These are phyloP conservation scores for Ramphastos sulfuratus DNA, from an alignment of 2,113 vertebrate species.

Conservation along the genomic window DNA sequence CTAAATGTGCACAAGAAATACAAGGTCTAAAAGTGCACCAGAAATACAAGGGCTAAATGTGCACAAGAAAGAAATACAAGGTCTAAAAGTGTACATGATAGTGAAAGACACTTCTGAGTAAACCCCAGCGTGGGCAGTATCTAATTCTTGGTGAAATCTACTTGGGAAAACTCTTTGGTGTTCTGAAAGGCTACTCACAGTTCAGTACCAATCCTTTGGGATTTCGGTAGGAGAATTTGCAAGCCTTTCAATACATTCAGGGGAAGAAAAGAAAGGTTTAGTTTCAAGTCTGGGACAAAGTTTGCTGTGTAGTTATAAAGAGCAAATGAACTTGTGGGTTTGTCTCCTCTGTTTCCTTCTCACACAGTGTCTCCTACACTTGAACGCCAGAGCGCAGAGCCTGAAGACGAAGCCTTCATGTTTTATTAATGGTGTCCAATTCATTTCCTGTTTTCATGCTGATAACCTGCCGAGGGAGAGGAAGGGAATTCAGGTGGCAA, in stretches of 20 bases:
- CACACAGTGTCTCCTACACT: constrained; percentile 27
- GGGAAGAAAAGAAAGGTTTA: not conserved
- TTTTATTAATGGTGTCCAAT: constrained; percentile 81
- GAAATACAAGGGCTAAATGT: no score
- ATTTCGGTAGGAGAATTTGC: not conserved
- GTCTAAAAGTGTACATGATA: not conserved
- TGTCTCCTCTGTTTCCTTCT: constrained; percentile 26
- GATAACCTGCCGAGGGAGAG: constrained; percentile 76
- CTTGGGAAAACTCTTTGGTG: not conserved
- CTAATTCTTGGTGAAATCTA: not conserved
- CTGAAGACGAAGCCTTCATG: constrained; percentile 73
- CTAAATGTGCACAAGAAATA: no score
- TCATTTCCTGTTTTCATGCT: constrained; percentile 81
- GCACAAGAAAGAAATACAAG: not conserved
- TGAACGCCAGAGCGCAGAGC: constrained; percentile 56
- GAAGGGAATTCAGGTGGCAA: constrained; percentile 77
- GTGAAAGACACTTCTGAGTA: not conserved
- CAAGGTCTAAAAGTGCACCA: no score
- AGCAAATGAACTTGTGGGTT: constrained; percentile 43
- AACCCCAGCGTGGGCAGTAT: not conserved
- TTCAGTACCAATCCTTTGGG: not conserved
- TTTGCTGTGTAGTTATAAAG: constrained; percentile 31
- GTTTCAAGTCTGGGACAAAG: not conserved
- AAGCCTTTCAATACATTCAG: not conserved
- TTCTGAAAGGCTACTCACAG: not conserved